These are phyloP conservation scores for Molanna angustata DNA, from an alignment of 2,888 invertebrate species.

Conservation along the genomic window DNA sequence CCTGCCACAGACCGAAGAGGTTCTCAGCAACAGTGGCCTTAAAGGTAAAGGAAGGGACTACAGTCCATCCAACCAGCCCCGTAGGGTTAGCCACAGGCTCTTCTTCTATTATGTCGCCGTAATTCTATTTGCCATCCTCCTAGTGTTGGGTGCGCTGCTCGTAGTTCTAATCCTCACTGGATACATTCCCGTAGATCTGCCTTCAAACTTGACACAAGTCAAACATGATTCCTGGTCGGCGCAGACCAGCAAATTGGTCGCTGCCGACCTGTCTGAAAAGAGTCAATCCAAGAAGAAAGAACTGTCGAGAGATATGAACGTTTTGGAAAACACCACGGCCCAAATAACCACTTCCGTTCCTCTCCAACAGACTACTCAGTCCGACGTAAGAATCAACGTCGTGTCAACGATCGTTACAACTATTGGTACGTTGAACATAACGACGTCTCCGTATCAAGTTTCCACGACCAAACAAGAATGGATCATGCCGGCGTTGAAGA, in stretches of 20 bases:
- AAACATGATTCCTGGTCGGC: constrained; percentile 9
- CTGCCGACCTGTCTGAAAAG: constrained; percentile 12
- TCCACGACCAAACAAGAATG: constrained; percentile 31
- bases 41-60: constrained; percentile 55
- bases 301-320: constrained; percentile 16
- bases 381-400: background rate
- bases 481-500: constrained; percentile 36
- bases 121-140: constrained; percentile 43
- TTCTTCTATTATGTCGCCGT: constrained; percentile 32
- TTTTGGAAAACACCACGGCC: constrained; percentile 4
- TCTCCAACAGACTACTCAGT: constrained; percentile 8
- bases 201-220: constrained; percentile 4
- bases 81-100: constrained; percentile 5
- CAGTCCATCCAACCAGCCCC: constrained; percentile 39
- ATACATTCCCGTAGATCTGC: constrained; percentile 20
- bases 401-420: constrained; percentile 3
- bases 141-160: constrained; percentile 37
- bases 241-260: constrained; percentile 11
- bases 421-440: background rate
- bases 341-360: constrained; percentile 26
- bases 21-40: constrained; percentile 58
- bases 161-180: constrained; percentile 22
- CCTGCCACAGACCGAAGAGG: constrained; percentile 68
- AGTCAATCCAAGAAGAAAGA: constrained; percentile 23
- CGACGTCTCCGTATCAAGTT: constrained; percentile 33